Base-by-base conservation (phyloP, 1,140 invertebrate genomes). In the Hypsibius dujardini region DNA sequence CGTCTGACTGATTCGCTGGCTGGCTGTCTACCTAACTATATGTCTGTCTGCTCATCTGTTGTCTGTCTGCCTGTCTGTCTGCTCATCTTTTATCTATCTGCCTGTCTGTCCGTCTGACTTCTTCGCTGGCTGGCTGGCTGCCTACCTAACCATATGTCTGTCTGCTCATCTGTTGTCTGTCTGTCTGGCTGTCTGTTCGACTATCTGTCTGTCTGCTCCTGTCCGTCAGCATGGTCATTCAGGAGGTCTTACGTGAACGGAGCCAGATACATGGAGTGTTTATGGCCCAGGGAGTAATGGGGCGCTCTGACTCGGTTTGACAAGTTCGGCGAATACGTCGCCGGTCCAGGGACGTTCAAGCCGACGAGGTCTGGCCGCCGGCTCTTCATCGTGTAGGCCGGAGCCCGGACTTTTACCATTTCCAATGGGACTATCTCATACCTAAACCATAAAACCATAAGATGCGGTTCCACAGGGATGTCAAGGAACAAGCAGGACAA, bases 401-500 rank as follows among this genome's bases (percentile, higher is more conserved):
- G 50, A 56, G 50, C 7, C 50, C 50, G 7, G 7, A n/a, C n/a
- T n/a, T 56, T 56, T 7, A 56, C 7, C 7, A n/a, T 56, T 56
- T 56, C 50, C 50, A 56, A n/a, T n/a, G 50, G 50, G 50, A 56
- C 50, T 7, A 56, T n/a, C n/a, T 56, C 50, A n/a, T 56, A 56
- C 50, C 50, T 56, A n/a, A n/a, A n/a, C n/a, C n/a, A n/a, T 56
- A 56, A n/a, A 56, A 56, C 7, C 7, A 56, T 56, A 7, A n/a
- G 50, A 56, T 7, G n/a, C 7, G n/a, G 7, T 56, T 7, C 50
- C 50, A 7, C 7, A 7, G 7, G n/a, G n/a, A 7, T 56, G 50
- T 7, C 7, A 56, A 56, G 7, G n/a, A n/a, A n/a, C 7, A 56
- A 56, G 50, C 7, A n/a, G 50, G 50, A 7, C 7, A 56, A n/a